Evolutionary conservation across 2,888 invertebrate species (phyloP).

Genomic region (Nasonovia ribisnigri): DNA sequence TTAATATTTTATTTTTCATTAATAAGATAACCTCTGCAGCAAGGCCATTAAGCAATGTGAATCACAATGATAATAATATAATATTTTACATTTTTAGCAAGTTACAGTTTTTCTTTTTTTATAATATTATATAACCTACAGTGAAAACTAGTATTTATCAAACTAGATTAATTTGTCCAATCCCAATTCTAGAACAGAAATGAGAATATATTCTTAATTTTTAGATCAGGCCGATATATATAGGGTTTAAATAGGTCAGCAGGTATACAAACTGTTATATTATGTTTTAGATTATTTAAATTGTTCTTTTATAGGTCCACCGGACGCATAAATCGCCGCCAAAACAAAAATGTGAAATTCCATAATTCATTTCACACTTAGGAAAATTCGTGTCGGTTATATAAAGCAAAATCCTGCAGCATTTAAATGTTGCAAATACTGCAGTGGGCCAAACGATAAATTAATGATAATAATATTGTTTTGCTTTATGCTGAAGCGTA

Average conservation of each 20-base stretch:
- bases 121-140: too few relatives aligned
- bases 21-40: neutral
- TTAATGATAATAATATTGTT: neutral
- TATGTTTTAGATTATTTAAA: neutral
- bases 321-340: neutral
- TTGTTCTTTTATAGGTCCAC: neutral
- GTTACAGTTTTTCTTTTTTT: neutral
- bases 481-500: neutral
- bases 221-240: neutral
- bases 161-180: neutral
- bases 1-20: neutral
- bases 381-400: neutral
- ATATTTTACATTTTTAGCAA: neutral
- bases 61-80: neutral
- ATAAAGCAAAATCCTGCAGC: neutral
- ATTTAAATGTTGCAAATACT: neutral
- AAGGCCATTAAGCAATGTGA: neutral
- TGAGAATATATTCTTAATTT: neutral
- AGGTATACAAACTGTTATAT: neutral
- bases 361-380: neutral
- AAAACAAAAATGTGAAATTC: conserved; percentile 9
- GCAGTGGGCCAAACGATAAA: neutral
- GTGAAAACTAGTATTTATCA: neutral
- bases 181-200: neutral
- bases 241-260: neutral